A percentile compares a stretch with the other conserved stretches of the same genome.
Evolutionary conservation across 2,113 vertebrate species (phyloP).

Genomic region (Microcebus ravelobensis): DNA sequence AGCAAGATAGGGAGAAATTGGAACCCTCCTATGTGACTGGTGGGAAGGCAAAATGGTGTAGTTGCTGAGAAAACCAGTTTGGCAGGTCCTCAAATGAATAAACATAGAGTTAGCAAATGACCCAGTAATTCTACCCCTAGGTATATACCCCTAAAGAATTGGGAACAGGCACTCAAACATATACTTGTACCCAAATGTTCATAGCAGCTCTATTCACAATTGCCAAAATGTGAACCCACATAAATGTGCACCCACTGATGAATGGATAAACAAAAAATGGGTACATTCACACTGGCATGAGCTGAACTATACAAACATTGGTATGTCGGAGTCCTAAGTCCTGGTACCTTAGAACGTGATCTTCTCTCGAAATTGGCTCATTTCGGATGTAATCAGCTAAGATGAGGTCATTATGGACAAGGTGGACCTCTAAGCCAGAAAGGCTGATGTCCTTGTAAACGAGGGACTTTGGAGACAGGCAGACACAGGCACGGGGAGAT

Average conservation of each 20-base stretch:
- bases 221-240: background rate
- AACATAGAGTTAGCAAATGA: background rate
- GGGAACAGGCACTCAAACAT: no score
- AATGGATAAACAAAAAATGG: background rate
- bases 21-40: background rate
- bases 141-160: no score
- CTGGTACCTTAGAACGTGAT: no score
- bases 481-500: background rate
- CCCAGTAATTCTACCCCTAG: no score
- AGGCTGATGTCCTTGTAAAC: no score
- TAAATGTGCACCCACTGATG: background rate
- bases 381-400: background rate
- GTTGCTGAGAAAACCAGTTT: background rate
- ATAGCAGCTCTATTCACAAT: background rate
- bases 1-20: background rate
- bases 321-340: no score
- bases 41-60: background rate
- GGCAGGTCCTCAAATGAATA: no score
- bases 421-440: background rate
- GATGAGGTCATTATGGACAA: background rate
- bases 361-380: no score
- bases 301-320: background rate
- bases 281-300: no score
- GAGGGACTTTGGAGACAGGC: background rate
- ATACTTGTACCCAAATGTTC: background rate